phyloP scores from a whole-genome alignment of 2,113 vertebrate genomes.

The Lepisosteus osseus region DNA sequence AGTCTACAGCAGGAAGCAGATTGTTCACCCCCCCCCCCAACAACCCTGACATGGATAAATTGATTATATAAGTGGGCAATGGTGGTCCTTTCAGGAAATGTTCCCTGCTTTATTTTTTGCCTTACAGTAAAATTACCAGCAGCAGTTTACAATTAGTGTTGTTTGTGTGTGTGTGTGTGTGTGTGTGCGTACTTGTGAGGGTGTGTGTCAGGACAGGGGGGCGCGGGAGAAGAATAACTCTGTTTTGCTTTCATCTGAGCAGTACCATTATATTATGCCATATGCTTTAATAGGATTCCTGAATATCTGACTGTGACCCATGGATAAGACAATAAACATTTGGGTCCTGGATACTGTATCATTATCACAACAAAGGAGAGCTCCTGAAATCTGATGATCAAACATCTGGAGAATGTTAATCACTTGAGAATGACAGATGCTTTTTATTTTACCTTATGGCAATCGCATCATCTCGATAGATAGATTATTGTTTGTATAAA shows the following conservation, averaged over 20 bases:
- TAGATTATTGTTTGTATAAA: slow-evolving; percentile 80
- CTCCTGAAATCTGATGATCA: slow-evolving; percentile 83
- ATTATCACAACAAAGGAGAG: slow-evolving; percentile 88
- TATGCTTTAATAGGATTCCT: slow-evolving; percentile 77
- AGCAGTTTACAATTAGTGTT: slow-evolving; percentile 81
- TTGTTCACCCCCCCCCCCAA: slow-evolving; percentile 56
- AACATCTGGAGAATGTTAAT: slow-evolving; percentile 89
- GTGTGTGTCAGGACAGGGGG: not conserved
- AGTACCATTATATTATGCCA: slow-evolving; percentile 73
- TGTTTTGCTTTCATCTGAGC: slow-evolving; percentile 79
- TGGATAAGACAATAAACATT: slow-evolving; percentile 82
- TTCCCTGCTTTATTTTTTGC: slow-evolving; percentile 61
- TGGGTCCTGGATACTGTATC: slow-evolving; percentile 82
- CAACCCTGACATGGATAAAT: slow-evolving; percentile 66
- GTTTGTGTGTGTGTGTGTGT: slow-evolving; percentile 3
- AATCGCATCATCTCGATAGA: slow-evolving; percentile 68
- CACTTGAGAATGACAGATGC: slow-evolving; percentile 85
- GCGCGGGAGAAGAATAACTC: slow-evolving; percentile 72
- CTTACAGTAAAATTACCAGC: slow-evolving; percentile 76
- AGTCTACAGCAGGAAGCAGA: slow-evolving; percentile 53
- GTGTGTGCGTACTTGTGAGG: slow-evolving; percentile 1
- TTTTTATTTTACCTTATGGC: slow-evolving; percentile 81
- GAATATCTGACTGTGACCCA: slow-evolving; percentile 78
- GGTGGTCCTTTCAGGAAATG: slow-evolving; percentile 74
- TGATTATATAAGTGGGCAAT: slow-evolving; percentile 70